A percentile compares a stretch with the other conserved stretches of the same genome.
phyloP scores from a whole-genome alignment of 1,140 invertebrate species.

The Drosophila seguyi region DNA sequence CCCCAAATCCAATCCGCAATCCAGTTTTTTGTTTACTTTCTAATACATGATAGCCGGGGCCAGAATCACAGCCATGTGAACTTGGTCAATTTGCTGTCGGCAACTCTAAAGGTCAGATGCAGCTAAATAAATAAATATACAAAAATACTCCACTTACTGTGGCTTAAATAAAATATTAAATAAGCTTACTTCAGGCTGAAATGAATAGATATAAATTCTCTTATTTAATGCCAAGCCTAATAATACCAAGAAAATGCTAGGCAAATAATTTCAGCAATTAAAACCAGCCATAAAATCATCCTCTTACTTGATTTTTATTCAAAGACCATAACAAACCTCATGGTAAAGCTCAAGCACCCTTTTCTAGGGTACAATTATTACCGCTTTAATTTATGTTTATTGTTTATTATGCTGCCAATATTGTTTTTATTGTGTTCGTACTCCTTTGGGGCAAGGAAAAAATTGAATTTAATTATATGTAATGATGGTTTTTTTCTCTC shows the following conservation, averaged over 20 bases:
- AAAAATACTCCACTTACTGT: neutral
- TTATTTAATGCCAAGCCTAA: neutral
- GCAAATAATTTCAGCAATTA: neutral
- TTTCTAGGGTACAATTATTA: constrained; percentile 38
- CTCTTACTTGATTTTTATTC: neutral
- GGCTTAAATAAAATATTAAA: neutral
- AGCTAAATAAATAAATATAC: constrained; percentile 5
- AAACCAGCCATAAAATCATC: neutral
- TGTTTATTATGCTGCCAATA: constrained; percentile 63
- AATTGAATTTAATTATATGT: constrained; percentile 75
- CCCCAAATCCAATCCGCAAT: constrained; percentile 51
- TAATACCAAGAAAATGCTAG: neutral
- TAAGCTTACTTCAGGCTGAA: neutral
- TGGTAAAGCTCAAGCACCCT: constrained; percentile 1
- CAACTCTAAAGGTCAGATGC: constrained; percentile 60
- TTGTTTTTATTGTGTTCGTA: constrained; percentile 35
- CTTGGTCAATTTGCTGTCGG: constrained; percentile 62
- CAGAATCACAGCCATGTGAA: constrained; percentile 69
- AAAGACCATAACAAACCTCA: neutral
- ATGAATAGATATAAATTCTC: neutral
- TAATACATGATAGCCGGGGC: constrained; percentile 65
- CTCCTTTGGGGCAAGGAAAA: constrained; percentile 53
- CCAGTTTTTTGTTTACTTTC: constrained; percentile 60
- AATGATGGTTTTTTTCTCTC: constrained; percentile 56
- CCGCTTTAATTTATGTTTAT: constrained; percentile 76